phyloP scores from a whole-genome alignment of 2,113 vertebrate species.

The Beaufortia kweichowensis region DNA sequence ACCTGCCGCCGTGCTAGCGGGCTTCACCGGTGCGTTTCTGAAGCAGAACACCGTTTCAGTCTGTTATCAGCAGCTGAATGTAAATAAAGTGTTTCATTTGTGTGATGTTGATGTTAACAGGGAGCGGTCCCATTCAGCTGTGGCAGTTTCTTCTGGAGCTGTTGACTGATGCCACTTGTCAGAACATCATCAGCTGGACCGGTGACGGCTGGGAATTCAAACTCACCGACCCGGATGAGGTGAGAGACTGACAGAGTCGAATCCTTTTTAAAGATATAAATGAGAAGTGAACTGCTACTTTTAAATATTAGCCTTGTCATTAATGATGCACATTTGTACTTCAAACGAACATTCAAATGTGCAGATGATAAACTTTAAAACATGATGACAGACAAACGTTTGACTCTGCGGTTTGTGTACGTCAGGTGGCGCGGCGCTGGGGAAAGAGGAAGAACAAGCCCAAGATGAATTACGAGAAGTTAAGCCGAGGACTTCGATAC shows the following conservation, averaged over 20 bases:
- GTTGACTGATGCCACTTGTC: conserved; percentile 85
- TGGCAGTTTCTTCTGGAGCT: conserved; percentile 90
- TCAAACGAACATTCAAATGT: no score
- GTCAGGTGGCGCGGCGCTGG: conserved; percentile 85
- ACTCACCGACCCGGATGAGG: conserved; percentile 88
- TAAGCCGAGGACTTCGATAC: conserved; percentile 85
- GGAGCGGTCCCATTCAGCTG: conserved; percentile 88
- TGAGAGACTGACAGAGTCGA: conserved; percentile 60
- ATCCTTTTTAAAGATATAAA: no score
- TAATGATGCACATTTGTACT: no score
- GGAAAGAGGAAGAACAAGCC: conserved; percentile 89
- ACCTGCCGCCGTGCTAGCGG: conserved; percentile 84
- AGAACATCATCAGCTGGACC: conserved; percentile 88
- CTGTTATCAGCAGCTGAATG: not conserved
- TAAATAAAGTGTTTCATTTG: not conserved
- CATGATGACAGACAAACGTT: no score
- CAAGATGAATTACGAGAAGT: conserved; percentile 94
- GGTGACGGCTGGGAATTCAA: conserved; percentile 92
- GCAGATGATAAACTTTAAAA: no score
- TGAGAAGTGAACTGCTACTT: no score
- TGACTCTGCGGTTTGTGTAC: no score
- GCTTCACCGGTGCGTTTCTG: conserved; percentile 82
- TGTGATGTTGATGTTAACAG: conserved; percentile 57
- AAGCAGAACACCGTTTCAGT: not conserved
- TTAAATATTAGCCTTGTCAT: no score